These are phyloP conservation scores for Tridacna gigas DNA, from an alignment of 2,888 invertebrate genomes.

Conservation along the genomic window DNA sequence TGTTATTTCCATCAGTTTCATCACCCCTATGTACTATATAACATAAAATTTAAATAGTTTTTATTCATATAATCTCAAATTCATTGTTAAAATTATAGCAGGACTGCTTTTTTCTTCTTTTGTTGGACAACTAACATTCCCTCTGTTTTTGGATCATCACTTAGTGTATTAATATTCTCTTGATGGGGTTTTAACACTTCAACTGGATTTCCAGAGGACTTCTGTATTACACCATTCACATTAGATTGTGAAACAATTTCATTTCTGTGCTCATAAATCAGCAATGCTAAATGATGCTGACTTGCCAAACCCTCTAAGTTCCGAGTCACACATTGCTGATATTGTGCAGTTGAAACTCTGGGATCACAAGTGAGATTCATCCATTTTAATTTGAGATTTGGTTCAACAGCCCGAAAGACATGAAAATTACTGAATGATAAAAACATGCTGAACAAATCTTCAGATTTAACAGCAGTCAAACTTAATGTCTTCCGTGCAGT, in stretches of 20 bases:
- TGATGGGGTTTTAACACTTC: conserved; percentile 30
- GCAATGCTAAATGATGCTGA: conserved; percentile 81
- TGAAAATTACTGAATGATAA: conserved; percentile 89
- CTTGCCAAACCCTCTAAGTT: conserved; percentile 79
- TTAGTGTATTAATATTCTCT: conserved; percentile 31
- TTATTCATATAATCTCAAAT: too few species aligned
- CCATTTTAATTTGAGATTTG: conserved; percentile 89
- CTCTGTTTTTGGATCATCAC: conserved; percentile 38
- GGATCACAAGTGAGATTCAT: conserved; percentile 78
- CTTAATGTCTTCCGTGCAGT: conserved; percentile 88
- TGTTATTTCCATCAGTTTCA: too few species aligned
- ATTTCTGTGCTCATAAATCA: conserved; percentile 78
- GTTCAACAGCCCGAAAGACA: conserved; percentile 92
- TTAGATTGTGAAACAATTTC: conserved; percentile 44
- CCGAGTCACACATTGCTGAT: conserved; percentile 76
- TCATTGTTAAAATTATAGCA: too few species aligned
- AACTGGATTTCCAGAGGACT: not conserved
- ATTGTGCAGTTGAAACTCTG: conserved; percentile 62
- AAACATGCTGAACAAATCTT: conserved; percentile 89
- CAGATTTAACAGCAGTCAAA: conserved; percentile 58
- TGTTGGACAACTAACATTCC: conserved; percentile 41
- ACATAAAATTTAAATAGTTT: too few species aligned
- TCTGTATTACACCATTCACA: not conserved
- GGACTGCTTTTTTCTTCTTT: conserved; percentile 13
- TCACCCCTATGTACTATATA: too few species aligned